Percentiles rank a stretch among this genome's conserved stretches.
Evolutionary conservation across 1,140 invertebrate species (phyloP).

Genomic region (Aphelenchoides besseyi): DNA sequence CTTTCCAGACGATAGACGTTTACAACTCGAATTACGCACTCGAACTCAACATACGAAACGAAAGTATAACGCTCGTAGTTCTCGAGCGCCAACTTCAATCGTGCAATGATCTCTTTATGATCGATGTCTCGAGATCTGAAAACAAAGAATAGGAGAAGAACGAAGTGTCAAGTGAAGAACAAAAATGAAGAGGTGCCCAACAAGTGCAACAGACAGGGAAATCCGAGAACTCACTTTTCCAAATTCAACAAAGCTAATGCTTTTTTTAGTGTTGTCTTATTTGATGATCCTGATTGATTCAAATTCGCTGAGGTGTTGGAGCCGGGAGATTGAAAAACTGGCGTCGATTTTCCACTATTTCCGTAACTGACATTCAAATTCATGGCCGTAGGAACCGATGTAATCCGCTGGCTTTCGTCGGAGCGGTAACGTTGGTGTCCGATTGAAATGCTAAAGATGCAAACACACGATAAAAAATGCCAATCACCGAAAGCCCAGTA

Average conservation of each 20-base stretch:
- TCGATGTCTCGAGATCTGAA: slow-evolving; percentile 23
- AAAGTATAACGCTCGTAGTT: slow-evolving; percentile 58
- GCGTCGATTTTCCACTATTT: not conserved
- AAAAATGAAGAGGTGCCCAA: not conserved
- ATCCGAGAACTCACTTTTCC: slow-evolving; percentile 16
- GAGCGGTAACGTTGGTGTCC: slow-evolving; percentile 58
- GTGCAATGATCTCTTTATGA: slow-evolving; percentile 46
- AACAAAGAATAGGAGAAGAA: not conserved
- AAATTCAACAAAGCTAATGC: slow-evolving; percentile 21
- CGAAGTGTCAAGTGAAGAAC: not conserved
- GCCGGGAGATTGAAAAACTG: not conserved
- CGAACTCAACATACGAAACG: slow-evolving; percentile 53
- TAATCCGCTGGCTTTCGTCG: slow-evolving; percentile 40
- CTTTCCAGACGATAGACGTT: slow-evolving; percentile 39
- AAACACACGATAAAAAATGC: slow-evolving; percentile 14
- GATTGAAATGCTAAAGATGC: slow-evolving; percentile 21
- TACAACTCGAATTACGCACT: slow-evolving; percentile 55
- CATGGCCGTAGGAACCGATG: not conserved
- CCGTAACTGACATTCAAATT: no score
- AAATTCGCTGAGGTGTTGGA: not conserved
- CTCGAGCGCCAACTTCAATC: slow-evolving; percentile 49
- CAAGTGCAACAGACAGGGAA: not conserved
- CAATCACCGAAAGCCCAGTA: slow-evolving; percentile 10
- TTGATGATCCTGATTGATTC: not conserved
- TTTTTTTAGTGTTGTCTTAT: slow-evolving; percentile 33